Evolutionary conservation across 2,113 vertebrate species (phyloP).

Genomic region (Pycnonotus jocosus): DNA sequence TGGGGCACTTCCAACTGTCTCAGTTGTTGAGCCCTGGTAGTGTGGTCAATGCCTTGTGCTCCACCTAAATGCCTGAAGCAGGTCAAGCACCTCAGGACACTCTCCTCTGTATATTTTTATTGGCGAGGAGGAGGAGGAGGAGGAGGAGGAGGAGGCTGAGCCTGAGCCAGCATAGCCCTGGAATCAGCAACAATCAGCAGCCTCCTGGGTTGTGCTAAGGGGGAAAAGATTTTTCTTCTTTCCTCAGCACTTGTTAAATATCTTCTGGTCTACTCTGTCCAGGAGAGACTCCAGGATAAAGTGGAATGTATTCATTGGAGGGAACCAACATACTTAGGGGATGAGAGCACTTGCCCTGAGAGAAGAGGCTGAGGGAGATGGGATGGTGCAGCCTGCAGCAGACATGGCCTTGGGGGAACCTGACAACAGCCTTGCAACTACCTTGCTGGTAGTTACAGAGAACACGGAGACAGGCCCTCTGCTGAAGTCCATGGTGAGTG

Average conservation of each 20-base stretch:
- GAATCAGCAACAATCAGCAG: neutral
- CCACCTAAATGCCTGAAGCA: neutral
- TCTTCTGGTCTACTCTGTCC: neutral
- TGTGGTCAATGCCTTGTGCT: neutral
- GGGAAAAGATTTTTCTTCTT: neutral
- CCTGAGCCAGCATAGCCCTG: neutral
- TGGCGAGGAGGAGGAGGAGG: neutral
- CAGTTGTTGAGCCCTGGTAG: neutral
- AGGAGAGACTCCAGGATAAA: neutral
- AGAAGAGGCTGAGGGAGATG: neutral
- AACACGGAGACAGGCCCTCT: neutral
- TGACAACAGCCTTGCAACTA: neutral
- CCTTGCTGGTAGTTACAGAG: neutral
- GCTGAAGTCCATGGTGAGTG: neutral
- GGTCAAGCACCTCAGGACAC: neutral
- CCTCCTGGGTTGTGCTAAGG: neutral
- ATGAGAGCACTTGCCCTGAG: neutral
- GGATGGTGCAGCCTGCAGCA: neutral
- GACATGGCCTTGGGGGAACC: neutral
- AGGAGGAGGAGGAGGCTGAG: neutral
- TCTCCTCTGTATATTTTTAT: neutral
- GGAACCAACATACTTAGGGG: neutral
- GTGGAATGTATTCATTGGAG: neutral
- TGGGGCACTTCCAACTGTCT: neutral
- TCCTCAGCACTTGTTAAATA: neutral